Evolutionary conservation across 23 tunicate species (phyloP), one percentile per base, ranked within the genome.

Genomic region (Clavelina lepadiformis): DNA sequence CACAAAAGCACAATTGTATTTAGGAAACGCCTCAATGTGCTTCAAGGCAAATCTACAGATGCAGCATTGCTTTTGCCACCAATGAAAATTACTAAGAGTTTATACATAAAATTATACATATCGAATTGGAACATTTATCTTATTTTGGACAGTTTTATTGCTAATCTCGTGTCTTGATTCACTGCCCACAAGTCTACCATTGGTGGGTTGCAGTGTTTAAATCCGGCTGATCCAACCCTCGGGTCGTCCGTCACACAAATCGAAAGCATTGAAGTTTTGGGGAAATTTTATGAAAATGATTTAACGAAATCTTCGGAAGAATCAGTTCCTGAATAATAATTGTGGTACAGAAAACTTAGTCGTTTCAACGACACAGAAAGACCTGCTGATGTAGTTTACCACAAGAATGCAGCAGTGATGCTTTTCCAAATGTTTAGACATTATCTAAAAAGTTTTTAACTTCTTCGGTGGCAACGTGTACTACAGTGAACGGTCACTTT

Each of bases 181-280:
- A 24, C 65, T 7, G 65, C n/a, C 36, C 35, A 58, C 65, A 24
- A 58, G n/a, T 58, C 65, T 5, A 28, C 31, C 31, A 58, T 58
- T 58, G 65, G 35, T 58, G 35, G 65, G 31, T 58, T 58, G 30
- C 65, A 58, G n/a, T 58, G 65, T 20, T 58, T 58, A 58, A 58
- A 29, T 58, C 35, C 65, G 7, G 65, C 35, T 58, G 65, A 58
- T 58, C 65, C 35, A 58, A 58, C 59, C 59, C 7, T 58, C 8
- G 65, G 65, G 31, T 38, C 65, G 31, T 29, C 35, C n/a, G 11
- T 20, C 31, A 36, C 30, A 28, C 65, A 29, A 28, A 26, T 28
- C 8, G 36, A 58, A 25, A 58, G 65, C 31, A 28, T 58, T 25
- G 18, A 58, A 58, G 65, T 28, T 58, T 58, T 58, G 65, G 35